phyloP scores from a whole-genome alignment of 2,113 vertebrate genomes.

The Channa argus region DNA sequence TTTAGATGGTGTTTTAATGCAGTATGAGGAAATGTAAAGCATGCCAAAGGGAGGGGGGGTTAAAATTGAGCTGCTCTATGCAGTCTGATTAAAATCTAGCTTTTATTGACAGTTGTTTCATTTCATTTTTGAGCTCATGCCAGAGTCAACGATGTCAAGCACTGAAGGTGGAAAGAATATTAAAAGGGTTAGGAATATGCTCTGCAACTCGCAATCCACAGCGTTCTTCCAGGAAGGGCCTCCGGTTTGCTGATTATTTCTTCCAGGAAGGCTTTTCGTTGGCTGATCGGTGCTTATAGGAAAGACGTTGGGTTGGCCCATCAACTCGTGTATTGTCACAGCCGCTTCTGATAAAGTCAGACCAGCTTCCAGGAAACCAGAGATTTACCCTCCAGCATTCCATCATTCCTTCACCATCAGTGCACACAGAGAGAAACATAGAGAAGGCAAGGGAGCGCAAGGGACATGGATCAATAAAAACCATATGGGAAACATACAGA shows the following conservation, averaged over 20 bases:
- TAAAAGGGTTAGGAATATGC: slow-evolving; percentile 50
- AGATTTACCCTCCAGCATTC: slow-evolving; percentile 80
- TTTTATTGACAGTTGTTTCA: slow-evolving; percentile 15
- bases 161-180: slow-evolving; percentile 56
- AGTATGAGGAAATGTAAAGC: slow-evolving; percentile 23
- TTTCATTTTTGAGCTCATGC: slow-evolving; percentile 23
- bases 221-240: slow-evolving; percentile 76
- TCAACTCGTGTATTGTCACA: slow-evolving; percentile 76
- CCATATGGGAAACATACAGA: slow-evolving; percentile 71
- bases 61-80: neutral
- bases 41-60: slow-evolving; percentile 2
- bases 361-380: slow-evolving; percentile 79
- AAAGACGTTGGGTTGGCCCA: slow-evolving; percentile 72
- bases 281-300: slow-evolving; percentile 69
- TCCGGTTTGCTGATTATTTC: slow-evolving; percentile 72
- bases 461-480: slow-evolving; percentile 76
- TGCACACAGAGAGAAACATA: slow-evolving; percentile 40
- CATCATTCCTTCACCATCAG: slow-evolving; percentile 80
- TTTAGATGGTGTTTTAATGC: neutral
- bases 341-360: slow-evolving; percentile 81
- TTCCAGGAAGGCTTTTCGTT: slow-evolving; percentile 79
- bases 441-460: slow-evolving; percentile 48
- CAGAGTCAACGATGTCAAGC: slow-evolving; percentile 43
- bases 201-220: slow-evolving; percentile 41
- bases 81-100: slow-evolving; percentile 27